Percentiles rank a stretch among this genome's conserved stretches.
Evolutionary conservation across 1,140 invertebrate species (phyloP).

Genomic region (Argopecten irradians): DNA sequence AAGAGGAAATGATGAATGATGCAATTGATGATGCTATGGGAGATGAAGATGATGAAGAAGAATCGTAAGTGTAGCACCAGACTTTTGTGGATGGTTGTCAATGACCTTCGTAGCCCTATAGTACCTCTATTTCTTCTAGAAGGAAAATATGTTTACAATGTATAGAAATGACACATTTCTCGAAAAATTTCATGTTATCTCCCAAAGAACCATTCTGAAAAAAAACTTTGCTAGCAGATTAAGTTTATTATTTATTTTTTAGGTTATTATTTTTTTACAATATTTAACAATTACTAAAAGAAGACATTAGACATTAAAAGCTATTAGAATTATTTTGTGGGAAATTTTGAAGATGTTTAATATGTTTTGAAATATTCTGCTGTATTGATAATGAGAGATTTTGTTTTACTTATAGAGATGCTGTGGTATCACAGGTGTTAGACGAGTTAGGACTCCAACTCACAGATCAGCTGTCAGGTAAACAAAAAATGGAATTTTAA

Average conservation of each 20-base stretch:
- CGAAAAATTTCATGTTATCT: too few relatives aligned
- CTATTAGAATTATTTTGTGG: too few relatives aligned
- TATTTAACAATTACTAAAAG: too few relatives aligned
- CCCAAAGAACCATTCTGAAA: too few relatives aligned
- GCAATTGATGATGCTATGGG: conserved; percentile 99
- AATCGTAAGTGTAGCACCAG: conserved; percentile 84
- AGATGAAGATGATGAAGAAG: conserved; percentile 98
- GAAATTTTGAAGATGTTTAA: too few relatives aligned
- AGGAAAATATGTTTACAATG: too few relatives aligned
- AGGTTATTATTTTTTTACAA: too few relatives aligned
- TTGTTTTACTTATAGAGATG: conserved; percentile 68
- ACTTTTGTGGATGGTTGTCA: background rate
- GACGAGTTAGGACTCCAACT: conserved; percentile 98
- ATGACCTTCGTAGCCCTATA: background rate
- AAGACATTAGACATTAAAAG: too few relatives aligned
- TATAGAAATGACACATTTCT: too few relatives aligned
- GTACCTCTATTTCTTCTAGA: background rate
- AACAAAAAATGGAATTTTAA: background rate
- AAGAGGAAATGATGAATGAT: conserved; percentile 99
- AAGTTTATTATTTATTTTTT: too few relatives aligned
- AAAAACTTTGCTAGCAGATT: too few relatives aligned
- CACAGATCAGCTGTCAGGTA: conserved; percentile 73
- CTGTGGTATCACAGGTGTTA: conserved; percentile 88
- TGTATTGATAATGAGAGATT: background rate
- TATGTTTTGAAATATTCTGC: too few relatives aligned